A percentile compares a stretch with the other conserved stretches of the same genome.
Conservation (phyloP, 2,797 vertebrate genomes). For the Bucorvus abyssinicus region DNA sequence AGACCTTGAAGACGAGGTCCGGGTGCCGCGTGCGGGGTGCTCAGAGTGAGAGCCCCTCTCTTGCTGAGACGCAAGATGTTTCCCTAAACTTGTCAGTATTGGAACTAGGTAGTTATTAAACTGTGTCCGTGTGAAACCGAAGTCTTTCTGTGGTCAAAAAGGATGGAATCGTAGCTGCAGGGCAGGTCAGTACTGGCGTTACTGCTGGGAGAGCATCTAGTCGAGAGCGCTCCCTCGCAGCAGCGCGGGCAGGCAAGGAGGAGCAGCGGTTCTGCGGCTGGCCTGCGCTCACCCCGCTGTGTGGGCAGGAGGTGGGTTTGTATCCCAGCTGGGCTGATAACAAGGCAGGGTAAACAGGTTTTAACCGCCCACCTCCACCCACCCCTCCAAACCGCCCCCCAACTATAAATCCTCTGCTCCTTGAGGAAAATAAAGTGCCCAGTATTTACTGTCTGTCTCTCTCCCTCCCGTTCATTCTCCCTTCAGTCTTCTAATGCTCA, state of each 20-base stretch:
- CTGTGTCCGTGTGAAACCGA: neutral
- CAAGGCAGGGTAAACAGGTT: slow-evolving; percentile 16
- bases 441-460: slow-evolving; percentile 3
- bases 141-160: neutral
- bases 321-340: slow-evolving; percentile 16
- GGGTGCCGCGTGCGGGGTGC: neutral
- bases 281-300: neutral
- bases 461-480: neutral
- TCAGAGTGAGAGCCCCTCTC: neutral
- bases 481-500: neutral
- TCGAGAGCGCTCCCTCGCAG: slow-evolving; percentile 7
- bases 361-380: neutral
- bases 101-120: neutral
- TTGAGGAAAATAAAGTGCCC: slow-evolving; percentile 15
- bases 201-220: slow-evolving; percentile 1
- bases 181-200: neutral
- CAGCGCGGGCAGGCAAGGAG: slow-evolving; percentile 10
- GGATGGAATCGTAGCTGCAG: neutral
- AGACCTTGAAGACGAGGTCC: neutral
- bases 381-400: too few species aligned
- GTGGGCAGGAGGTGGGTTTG: neutral
- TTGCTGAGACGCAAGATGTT: neutral
- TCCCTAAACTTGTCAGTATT: neutral
- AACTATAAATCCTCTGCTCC: neutral
- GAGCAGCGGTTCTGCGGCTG: slow-evolving; percentile 12